A percentile compares a stretch with the other conserved stretches of the same genome.
phyloP scores from a whole-genome alignment of 2,113 vertebrate species.

The Serranochromis macrocephalus region DNA sequence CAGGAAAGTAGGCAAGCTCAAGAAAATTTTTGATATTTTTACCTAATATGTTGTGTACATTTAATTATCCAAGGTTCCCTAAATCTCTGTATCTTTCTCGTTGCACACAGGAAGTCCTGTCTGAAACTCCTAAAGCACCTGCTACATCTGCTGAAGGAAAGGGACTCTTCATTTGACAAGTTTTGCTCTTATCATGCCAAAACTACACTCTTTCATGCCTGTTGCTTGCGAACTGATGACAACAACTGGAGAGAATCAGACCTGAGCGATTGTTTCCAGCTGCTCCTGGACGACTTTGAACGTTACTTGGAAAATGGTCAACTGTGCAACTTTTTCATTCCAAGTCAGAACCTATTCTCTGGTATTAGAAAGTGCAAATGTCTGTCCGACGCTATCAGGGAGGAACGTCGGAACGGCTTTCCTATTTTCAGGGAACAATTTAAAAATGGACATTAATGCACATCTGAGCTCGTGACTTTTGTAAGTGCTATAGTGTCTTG shows the following conservation, averaged over 20 bases:
- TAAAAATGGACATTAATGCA: neutral
- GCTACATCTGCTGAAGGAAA: constrained; percentile 70
- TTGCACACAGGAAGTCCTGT: constrained; percentile 73
- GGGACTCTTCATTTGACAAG: constrained; percentile 55
- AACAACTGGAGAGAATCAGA: constrained; percentile 52
- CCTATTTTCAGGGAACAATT: constrained; percentile 59
- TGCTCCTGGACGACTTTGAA: constrained; percentile 66
- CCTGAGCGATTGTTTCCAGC: constrained; percentile 69
- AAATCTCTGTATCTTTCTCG: neutral
- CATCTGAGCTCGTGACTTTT: neutral
- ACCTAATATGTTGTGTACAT: neutral
- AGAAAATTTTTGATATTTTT: neutral
- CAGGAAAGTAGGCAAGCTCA: accelerated
- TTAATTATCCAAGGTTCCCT: neutral
- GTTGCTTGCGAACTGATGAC: constrained; percentile 58
- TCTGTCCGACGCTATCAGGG: constrained; percentile 58
- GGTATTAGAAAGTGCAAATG: neutral
- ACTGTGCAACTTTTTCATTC: constrained; percentile 81
- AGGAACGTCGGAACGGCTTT: constrained; percentile 63
- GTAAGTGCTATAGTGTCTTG: neutral
- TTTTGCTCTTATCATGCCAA: constrained; percentile 82
- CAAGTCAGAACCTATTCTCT: constrained; percentile 73
- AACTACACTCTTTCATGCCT: constrained; percentile 76
- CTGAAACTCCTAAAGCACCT: constrained; percentile 85
- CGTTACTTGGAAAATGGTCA: constrained; percentile 24